A percentile compares a stretch with the other conserved stretches of the same genome.
phyloP scores from a whole-genome alignment of 1,140 invertebrate genomes.

The Cotesia typhae region DNA sequence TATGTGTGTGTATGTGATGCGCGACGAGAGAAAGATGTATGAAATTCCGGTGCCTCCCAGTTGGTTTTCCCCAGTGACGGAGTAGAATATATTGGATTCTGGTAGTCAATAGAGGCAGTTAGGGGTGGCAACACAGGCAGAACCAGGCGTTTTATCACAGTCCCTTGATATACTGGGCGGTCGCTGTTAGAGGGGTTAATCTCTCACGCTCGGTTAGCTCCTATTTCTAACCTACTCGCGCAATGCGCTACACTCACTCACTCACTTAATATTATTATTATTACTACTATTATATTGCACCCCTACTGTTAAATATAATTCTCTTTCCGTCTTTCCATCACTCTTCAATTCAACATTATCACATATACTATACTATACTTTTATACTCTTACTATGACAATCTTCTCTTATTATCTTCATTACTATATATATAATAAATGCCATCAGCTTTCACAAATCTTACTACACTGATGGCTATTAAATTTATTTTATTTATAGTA shows the following conservation, averaged over 20 bases:
- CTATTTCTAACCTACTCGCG: conserved; percentile 60
- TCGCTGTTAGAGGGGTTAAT: conserved; percentile 65
- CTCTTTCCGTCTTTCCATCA: conserved; percentile 1
- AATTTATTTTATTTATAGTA: too few species aligned
- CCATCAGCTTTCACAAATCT: too few species aligned
- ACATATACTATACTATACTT: too few species aligned
- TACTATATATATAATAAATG: too few species aligned
- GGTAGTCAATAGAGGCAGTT: conserved; percentile 65
- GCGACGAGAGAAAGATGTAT: conserved; percentile 62
- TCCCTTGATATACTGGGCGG: conserved; percentile 65
- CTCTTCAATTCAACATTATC: conserved; percentile 16
- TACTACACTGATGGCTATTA: too few species aligned
- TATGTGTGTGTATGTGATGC: conserved; percentile 34
- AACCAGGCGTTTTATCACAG: conserved; percentile 64
- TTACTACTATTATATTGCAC: too few species aligned
- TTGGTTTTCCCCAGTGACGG: conserved; percentile 59
- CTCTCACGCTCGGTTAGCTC: conserved; percentile 67
- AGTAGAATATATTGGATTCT: conserved; percentile 66
- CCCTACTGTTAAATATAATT: too few species aligned
- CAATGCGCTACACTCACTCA: conserved; percentile 33
- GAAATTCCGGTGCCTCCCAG: conserved; percentile 64
- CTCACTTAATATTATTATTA: conserved; percentile 20
- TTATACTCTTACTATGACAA: too few species aligned
- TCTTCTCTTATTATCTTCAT: too few species aligned
- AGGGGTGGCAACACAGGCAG: conserved; percentile 62